These are phyloP conservation scores for Eublepharis macularius DNA, from an alignment of 2,113 vertebrate species.

Conservation along the genomic window DNA sequence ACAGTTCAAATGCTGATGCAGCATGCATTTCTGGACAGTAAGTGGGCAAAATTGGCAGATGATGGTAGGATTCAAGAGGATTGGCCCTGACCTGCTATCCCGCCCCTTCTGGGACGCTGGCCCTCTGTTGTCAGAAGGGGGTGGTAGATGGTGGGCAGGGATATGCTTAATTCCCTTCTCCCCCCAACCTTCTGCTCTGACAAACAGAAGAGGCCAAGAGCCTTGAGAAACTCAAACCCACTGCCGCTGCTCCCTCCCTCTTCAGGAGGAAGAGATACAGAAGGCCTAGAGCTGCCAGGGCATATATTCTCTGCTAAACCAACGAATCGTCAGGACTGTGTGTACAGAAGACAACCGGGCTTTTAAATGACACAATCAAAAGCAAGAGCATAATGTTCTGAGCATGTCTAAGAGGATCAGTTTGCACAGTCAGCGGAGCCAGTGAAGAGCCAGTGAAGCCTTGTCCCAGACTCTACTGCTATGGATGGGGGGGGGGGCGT, in stretches of 20 bases:
- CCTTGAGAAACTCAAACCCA: too few species aligned
- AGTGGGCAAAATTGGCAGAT: neutral
- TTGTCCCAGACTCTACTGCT: too few species aligned
- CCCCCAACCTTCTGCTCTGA: neutral
- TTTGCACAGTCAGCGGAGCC: too few species aligned
- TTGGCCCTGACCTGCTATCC: neutral
- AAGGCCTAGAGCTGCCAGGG: neutral
- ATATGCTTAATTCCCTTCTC: neutral
- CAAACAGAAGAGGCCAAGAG: neutral
- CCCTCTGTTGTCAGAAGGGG: neutral
- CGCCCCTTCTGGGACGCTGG: neutral
- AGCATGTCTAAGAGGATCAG: too few species aligned
- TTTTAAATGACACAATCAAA: neutral
- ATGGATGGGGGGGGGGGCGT: too few species aligned
- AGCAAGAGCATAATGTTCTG: too few species aligned
- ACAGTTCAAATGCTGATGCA: neutral
- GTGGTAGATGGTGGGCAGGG: neutral
- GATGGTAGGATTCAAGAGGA: neutral
- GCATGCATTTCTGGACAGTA: conserved; percentile 12
- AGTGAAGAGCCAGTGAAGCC: too few species aligned
- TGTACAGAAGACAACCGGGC: neutral
- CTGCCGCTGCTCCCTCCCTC: neutral
- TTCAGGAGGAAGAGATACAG: neutral
- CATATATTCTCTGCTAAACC: neutral
- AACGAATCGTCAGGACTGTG: too few species aligned